Percentiles rank a stretch among this genome's conserved stretches.
Conservation (phyloP, 2,797 vertebrate species). For the Rhabdomys pumilio region DNA sequence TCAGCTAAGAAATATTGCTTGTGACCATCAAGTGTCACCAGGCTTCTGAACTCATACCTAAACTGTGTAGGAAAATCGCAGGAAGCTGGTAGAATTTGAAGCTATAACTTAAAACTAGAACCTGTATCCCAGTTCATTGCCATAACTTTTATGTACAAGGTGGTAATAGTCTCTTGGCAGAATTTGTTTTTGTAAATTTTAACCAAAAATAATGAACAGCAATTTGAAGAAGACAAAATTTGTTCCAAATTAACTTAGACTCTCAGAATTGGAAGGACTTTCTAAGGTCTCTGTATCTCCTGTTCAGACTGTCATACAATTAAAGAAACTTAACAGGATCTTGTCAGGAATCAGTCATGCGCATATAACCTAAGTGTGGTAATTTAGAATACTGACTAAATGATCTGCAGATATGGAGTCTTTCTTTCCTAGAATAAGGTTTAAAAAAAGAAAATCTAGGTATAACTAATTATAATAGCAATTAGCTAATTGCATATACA, state of each 20-base stretch:
- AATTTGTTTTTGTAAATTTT: not conserved
- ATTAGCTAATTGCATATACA: conserved; percentile 80
- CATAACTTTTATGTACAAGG: not conserved
- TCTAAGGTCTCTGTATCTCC: not conserved
- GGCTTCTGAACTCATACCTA: not conserved
- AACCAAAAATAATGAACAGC: not conserved
- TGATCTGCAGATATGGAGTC: conserved; percentile 39
- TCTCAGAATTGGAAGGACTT: not conserved
- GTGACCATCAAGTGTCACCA: not conserved
- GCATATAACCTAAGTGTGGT: not conserved
- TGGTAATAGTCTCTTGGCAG: conserved; percentile 42
- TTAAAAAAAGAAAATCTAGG: conserved; percentile 59
- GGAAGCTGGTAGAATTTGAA: not conserved
- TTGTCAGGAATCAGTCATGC: conserved; percentile 17
- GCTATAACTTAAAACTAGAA: not conserved
- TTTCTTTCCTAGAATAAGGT: conserved; percentile 32
- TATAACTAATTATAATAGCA: conserved; percentile 76
- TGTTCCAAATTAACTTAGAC: conserved; percentile 19
- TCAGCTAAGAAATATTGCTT: conserved; percentile 9
- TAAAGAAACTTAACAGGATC: conserved; percentile 11
- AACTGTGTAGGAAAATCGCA: not conserved
- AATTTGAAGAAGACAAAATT: conserved; percentile 54
- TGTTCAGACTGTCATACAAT: not conserved
- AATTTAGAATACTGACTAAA: conserved; percentile 29
- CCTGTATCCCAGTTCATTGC: not conserved